Percentiles rank a stretch among this genome's conserved stretches.
Conservation (phyloP, 2,797 vertebrate genomes). For the Meda fulgida region DNA sequence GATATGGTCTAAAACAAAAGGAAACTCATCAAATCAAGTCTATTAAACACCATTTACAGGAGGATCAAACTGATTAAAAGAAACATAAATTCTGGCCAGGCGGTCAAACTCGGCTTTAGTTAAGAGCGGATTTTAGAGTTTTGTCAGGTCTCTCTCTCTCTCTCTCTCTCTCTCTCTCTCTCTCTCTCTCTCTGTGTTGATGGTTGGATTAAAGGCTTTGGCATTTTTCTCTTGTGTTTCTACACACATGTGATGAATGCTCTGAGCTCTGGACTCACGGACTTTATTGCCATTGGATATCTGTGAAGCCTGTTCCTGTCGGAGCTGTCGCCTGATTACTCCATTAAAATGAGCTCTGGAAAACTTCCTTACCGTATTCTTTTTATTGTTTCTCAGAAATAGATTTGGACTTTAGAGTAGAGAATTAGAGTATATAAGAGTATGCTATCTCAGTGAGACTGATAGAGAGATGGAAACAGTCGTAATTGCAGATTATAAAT, state of each 20-base stretch:
- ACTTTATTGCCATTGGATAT: slow-evolving; percentile 30
- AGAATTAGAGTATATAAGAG: not conserved
- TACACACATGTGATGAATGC: not conserved
- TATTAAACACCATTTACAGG: not conserved
- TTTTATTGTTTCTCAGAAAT: not conserved
- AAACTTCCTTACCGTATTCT: not conserved
- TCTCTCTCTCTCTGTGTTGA: not conserved
- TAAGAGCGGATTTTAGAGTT: not conserved
- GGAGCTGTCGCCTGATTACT: slow-evolving; percentile 11
- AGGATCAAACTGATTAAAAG: not conserved
- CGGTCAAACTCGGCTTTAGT: not conserved
- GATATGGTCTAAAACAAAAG: not conserved
- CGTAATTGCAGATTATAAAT: not conserved
- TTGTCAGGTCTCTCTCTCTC: not conserved
- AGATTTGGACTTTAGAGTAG: not conserved
- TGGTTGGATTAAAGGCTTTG: slow-evolving; percentile 33
- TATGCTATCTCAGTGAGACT: not conserved
- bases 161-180: too few species aligned
- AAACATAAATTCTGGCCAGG: not conserved
- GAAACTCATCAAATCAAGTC: not conserved
- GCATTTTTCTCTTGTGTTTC: too few species aligned
- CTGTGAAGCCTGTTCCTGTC: not conserved
- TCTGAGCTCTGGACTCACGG: not conserved
- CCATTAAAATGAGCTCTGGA: slow-evolving; percentile 9
- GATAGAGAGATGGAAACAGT: not conserved